These are phyloP conservation scores for Eubucco bourcierii DNA, from an alignment of 2,113 vertebrate genomes.

Conservation along the genomic window DNA sequence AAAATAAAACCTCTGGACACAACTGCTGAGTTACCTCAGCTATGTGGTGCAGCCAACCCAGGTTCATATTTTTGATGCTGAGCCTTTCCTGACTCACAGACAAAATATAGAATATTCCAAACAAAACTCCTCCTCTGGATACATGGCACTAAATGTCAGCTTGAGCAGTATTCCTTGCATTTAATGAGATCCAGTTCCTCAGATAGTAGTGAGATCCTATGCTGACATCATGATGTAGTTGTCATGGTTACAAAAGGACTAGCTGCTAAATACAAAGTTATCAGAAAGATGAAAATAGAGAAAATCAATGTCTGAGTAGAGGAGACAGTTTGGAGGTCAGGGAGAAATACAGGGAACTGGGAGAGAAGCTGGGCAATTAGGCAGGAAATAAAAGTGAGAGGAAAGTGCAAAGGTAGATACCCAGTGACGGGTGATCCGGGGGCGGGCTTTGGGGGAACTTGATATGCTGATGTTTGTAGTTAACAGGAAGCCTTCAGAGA, in stretches of 20 bases:
- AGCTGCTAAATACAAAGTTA: constrained; percentile 20
- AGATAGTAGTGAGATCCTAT: constrained; percentile 12
- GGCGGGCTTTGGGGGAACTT: background rate
- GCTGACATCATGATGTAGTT: constrained; percentile 20
- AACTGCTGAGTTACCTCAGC: background rate
- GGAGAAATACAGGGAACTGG: background rate
- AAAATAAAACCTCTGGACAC: background rate
- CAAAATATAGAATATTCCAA: background rate
- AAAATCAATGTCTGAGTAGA: background rate
- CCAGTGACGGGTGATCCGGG: background rate
- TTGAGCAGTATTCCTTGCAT: background rate
- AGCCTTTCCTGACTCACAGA: background rate
- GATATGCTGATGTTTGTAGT: background rate
- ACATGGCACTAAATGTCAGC: background rate
- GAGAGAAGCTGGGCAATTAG: background rate
- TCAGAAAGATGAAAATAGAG: background rate
- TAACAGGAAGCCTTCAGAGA: background rate
- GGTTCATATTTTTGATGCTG: too few relatives aligned
- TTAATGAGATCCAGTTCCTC: constrained; percentile 8
- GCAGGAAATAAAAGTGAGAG: constrained; percentile 9
- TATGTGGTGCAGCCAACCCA: background rate
- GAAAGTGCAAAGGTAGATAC: background rate
- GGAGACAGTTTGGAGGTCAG: background rate
- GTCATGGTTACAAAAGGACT: constrained; percentile 57
- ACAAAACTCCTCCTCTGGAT: background rate